Percentiles rank a stretch among this genome's conserved stretches.
phyloP scores from a whole-genome alignment of 2,113 vertebrate species.

The Myotis lucifugus region DNA sequence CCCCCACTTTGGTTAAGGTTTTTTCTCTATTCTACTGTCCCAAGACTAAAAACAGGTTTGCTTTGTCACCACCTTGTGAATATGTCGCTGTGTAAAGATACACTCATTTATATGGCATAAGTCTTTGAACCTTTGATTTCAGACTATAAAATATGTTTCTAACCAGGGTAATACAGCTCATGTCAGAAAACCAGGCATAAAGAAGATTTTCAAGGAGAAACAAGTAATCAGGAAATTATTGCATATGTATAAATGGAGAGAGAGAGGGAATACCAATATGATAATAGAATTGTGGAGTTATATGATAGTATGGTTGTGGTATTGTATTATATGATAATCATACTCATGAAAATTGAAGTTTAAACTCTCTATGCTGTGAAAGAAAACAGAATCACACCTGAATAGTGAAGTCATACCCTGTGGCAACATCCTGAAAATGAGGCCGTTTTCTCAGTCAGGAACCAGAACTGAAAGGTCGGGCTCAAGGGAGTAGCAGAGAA shows the following conservation, averaged over 20 bases:
- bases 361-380: neutral
- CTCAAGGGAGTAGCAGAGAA: neutral
- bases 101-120: neutral
- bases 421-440: neutral
- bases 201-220: neutral
- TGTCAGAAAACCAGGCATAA: neutral
- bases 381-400: neutral
- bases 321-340: neutral
- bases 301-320: neutral
- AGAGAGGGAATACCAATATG: neutral
- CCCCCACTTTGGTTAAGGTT: neutral
- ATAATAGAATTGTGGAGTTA: neutral
- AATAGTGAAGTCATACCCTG: neutral
- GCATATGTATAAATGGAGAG: neutral
- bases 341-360: neutral
- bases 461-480: neutral
- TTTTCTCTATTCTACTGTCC: neutral
- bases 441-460: neutral
- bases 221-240: neutral
- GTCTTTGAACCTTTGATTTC: neutral
- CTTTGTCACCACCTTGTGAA: neutral
- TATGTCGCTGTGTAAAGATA: neutral
- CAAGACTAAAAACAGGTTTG: neutral
- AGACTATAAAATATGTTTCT: neutral
- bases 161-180: neutral